phyloP scores from a whole-genome alignment of 2,888 invertebrate species.

The Lypha dubia region DNA sequence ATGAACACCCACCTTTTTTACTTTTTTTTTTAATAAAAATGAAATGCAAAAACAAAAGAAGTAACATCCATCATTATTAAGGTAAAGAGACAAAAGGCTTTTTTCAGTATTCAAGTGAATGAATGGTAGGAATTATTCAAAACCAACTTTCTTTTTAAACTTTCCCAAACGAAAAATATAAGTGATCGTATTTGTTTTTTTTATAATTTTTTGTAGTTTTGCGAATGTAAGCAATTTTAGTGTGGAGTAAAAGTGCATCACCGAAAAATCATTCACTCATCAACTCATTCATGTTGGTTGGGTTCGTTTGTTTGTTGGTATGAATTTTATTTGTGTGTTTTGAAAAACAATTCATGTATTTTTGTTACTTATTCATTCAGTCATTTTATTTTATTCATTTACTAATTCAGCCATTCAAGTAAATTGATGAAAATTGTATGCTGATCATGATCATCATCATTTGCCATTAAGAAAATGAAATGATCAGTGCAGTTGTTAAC shows the following conservation, averaged over 20 bases:
- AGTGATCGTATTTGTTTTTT: slow-evolving; percentile 69
- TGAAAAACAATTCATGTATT: slow-evolving; percentile 34
- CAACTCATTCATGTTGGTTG: not conserved
- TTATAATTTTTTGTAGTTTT: slow-evolving; percentile 30
- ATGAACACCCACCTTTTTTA: slow-evolving; percentile 50
- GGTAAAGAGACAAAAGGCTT: slow-evolving; percentile 63
- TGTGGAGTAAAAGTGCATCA: slow-evolving; percentile 69
- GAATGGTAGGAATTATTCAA: slow-evolving; percentile 68
- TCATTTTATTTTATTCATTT: slow-evolving; percentile 62
- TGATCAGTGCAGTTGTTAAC: slow-evolving; percentile 2
- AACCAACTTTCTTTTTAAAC: slow-evolving; percentile 69
- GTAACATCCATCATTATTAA: slow-evolving; percentile 63
- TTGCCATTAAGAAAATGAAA: slow-evolving; percentile 17
- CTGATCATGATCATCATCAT: slow-evolving; percentile 46
- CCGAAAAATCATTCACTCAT: slow-evolving; percentile 48
- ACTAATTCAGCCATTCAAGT: slow-evolving; percentile 46
- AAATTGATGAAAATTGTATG: slow-evolving; percentile 59
- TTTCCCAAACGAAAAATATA: slow-evolving; percentile 60
- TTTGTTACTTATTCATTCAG: slow-evolving; percentile 26
- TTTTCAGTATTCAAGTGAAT: slow-evolving; percentile 46
- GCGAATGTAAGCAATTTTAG: slow-evolving; percentile 60
- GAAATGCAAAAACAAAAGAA: not conserved
- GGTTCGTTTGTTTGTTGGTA: not conserved
- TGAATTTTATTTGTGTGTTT: slow-evolving; percentile 15
- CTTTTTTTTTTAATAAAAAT: slow-evolving; percentile 28